Base-by-base conservation (phyloP, 2,888 invertebrate species). In the Apotomis capreana region DNA sequence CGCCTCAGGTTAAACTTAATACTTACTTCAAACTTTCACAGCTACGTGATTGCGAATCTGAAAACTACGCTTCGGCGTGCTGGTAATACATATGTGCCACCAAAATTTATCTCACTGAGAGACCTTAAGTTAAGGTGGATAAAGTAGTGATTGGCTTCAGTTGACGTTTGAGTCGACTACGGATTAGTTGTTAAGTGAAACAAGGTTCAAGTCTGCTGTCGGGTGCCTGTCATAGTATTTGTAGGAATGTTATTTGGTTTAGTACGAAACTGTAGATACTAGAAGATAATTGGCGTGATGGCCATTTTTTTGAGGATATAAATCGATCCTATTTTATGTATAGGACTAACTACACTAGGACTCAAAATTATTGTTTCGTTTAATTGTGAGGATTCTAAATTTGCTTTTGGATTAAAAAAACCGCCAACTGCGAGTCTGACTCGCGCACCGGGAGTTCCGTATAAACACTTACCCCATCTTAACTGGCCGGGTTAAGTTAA, bases 11-110 rank as follows among this genome's bases (percentile, higher is more conserved):
- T 84, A 79, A 87, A 88, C 86, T 88, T 87, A 85, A 86, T 85
- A 87, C 87, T 84, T 84, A 81, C 86, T 87, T 81, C 79, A 82
- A 89, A 89, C 82, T 89, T 89, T 83, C 83, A 80, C 83, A 82
- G 82, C 81, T 79, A 81, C 85, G 86, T 88, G 89, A 89, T 89
- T 89, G 88, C 84, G 86, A 88, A 89, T 87, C 88, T 88, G 87
- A 88, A 89, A 90, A 89, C 81, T 79, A 6, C 79, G 79, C 80
- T 80, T 81, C 76, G 80, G 80, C 79, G 76, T 80, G 81, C 81
- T 81, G 78, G 51, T 76, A 76, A 58, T 77, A 78, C 79, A 81
- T 84, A 86, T 81, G 83, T 82, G 79, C 79, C 79, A 79, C 76
- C 76, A 52, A 69, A 67, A 55, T 26, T 54, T 40, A 61, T 61